phyloP scores from a whole-genome alignment of 2,113 vertebrate species.

The Hydrochoerus hydrochaeris region DNA sequence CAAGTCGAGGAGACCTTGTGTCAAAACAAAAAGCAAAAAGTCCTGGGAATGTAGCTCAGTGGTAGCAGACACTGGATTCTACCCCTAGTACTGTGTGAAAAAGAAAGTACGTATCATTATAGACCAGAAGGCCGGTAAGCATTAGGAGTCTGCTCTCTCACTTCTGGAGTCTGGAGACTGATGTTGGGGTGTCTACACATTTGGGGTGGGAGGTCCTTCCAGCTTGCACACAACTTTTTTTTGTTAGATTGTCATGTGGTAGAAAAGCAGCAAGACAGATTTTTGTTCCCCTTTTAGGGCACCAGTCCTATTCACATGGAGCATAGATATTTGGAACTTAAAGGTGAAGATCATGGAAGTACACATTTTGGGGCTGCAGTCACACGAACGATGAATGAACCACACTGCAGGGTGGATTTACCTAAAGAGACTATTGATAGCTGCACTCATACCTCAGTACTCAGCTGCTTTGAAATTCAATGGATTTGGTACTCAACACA shows the following conservation, averaged over 20 bases:
- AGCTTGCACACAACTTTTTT: not conserved
- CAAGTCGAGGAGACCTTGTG: not conserved
- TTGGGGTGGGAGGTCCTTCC: rapidly evolving
- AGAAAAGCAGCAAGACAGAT: not conserved
- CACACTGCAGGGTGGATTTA: not conserved
- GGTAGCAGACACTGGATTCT: not conserved
- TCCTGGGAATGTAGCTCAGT: not conserved
- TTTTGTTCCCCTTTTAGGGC: not conserved
- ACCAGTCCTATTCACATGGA: not conserved
- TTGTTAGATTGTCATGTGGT: not conserved
- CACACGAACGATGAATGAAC: not conserved
- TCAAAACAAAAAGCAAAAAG: not conserved
- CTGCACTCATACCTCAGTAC: not conserved
- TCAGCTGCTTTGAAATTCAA: not conserved
- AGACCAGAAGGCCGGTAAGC: not conserved
- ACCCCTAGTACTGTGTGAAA: not conserved
- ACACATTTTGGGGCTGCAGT: not conserved
- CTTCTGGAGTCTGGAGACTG: not conserved
- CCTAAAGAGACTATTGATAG: not conserved
- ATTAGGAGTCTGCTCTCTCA: not conserved
- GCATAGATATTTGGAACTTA: not conserved
- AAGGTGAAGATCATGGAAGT: not conserved
- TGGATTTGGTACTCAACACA: not conserved
- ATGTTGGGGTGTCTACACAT: no score
- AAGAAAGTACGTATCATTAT: not conserved